A percentile compares a stretch with the other conserved stretches of the same genome.
These are phyloP conservation scores for Spodoptera picta DNA, from an alignment of 2,888 invertebrate genomes.

Conservation along the genomic window DNA sequence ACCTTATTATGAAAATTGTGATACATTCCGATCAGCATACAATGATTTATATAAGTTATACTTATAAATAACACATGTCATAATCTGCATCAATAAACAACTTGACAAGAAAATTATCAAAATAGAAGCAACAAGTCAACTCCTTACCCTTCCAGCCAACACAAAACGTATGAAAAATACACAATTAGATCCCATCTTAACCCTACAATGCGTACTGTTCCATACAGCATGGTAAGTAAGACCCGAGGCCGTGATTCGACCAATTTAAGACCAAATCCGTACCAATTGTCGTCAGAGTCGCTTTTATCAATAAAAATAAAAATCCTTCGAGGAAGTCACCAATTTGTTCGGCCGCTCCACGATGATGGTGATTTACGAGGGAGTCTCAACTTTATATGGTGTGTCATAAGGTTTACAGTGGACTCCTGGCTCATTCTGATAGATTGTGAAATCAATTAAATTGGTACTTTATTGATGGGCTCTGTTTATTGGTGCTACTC, in stretches of 20 bases:
- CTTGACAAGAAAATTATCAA: conserved; percentile 1
- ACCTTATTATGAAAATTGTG: no score
- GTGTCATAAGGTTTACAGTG: conserved; percentile 21
- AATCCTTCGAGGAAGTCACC: conserved; percentile 84
- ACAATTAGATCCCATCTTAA: conserved; percentile 42
- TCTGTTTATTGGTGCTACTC: conserved; percentile 63
- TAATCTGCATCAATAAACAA: not conserved
- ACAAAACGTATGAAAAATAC: conserved; percentile 25
- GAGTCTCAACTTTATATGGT: conserved; percentile 52
- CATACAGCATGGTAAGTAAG: conserved; percentile 53
- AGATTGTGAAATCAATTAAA: conserved; percentile 79
- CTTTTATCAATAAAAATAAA: conserved; percentile 87
- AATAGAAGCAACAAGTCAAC: not conserved
- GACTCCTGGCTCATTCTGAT: conserved; percentile 48
- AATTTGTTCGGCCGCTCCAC: conserved; percentile 75
- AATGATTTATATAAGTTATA: not conserved
- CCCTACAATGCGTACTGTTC: conserved; percentile 44
- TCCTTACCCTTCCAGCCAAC: conserved; percentile 26
- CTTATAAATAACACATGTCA: not conserved
- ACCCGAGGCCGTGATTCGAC: conserved; percentile 69
- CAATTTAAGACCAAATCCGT: conserved; percentile 83
- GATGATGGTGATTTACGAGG: conserved; percentile 38
- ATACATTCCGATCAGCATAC: no score
- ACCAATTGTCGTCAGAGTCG: conserved; percentile 82
- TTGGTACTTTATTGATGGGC: conserved; percentile 71